Evolutionary conservation across 2,888 invertebrate genomes (phyloP).

Genomic region (Hydrotaea cyrtoneurina): DNA sequence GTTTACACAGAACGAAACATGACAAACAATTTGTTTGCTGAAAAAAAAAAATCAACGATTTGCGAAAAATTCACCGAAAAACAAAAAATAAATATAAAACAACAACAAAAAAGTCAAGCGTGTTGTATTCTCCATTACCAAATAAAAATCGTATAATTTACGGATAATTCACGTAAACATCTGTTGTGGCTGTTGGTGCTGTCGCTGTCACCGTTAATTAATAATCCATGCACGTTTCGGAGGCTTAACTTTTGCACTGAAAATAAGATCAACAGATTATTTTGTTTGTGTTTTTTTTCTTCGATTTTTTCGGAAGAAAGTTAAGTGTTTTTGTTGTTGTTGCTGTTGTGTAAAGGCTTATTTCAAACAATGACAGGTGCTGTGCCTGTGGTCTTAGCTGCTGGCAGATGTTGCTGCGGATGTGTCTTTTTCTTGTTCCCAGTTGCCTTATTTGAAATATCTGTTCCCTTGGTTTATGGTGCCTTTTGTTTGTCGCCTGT

Average conservation of each 20-base stretch:
- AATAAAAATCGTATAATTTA: neutral
- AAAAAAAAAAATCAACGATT: neutral
- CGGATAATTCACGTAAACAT: neutral
- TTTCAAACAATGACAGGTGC: constrained; percentile 1
- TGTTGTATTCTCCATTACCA: neutral
- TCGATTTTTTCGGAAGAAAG: neutral
- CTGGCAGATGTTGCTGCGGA: neutral
- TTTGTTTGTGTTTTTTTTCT: neutral
- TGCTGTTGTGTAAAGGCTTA: neutral
- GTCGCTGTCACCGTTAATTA: neutral
- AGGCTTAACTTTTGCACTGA: neutral
- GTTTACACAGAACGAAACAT: neutral
- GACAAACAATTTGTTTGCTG: constrained; percentile 2
- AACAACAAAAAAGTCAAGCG: neutral
- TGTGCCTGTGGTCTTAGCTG: neutral
- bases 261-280: constrained; percentile 5
- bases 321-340: neutral
- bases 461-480: neutral
- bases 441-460: neutral
- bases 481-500: neutral
- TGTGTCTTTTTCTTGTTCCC: too few relatives aligned
- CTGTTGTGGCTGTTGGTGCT: neutral
- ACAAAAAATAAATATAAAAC: neutral
- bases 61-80: neutral
- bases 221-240: constrained; percentile 2